Conservation (phyloP, 1,140 invertebrate species). For the Leptinotarsa defecta region DNA sequence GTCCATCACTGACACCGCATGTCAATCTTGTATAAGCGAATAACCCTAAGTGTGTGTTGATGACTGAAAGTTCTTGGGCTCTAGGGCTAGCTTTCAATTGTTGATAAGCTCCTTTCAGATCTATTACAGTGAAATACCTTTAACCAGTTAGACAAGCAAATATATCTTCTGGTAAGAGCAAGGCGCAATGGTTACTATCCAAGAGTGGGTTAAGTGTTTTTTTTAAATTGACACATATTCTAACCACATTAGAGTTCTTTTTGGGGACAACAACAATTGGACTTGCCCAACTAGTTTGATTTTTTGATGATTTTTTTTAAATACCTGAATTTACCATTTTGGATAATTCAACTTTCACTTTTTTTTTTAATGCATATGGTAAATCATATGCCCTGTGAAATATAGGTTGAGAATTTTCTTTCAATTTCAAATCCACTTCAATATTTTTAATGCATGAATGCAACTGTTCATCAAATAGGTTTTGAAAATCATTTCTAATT, state of each 20-base stretch:
- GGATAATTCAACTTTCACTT: slow-evolving; percentile 21
- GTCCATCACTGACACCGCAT: neutral
- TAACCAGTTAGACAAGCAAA: neutral
- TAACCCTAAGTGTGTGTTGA: slow-evolving; percentile 5
- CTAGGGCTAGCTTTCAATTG: neutral
- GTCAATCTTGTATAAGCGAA: neutral
- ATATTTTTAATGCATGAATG: neutral
- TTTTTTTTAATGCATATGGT: slow-evolving; percentile 23
- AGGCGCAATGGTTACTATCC: neutral
- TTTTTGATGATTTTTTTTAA: slow-evolving; percentile 19
- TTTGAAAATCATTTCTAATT: neutral
- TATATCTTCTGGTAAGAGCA: no score
- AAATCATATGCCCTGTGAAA: neutral
- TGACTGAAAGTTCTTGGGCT: no score
- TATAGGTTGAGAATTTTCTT: neutral
- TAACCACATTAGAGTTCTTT: neutral
- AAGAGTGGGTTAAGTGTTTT: neutral
- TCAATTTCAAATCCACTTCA: neutral
- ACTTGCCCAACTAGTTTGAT: slow-evolving; percentile 21
- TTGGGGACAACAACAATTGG: slow-evolving; percentile 1
- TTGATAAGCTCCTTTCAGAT: neutral
- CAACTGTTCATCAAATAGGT: neutral
- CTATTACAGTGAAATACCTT: no score
- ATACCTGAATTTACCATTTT: slow-evolving; percentile 23
- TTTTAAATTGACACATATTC: neutral